Conservation (phyloP, 2,888 invertebrate genomes). For the Harpalus rubripes region DNA sequence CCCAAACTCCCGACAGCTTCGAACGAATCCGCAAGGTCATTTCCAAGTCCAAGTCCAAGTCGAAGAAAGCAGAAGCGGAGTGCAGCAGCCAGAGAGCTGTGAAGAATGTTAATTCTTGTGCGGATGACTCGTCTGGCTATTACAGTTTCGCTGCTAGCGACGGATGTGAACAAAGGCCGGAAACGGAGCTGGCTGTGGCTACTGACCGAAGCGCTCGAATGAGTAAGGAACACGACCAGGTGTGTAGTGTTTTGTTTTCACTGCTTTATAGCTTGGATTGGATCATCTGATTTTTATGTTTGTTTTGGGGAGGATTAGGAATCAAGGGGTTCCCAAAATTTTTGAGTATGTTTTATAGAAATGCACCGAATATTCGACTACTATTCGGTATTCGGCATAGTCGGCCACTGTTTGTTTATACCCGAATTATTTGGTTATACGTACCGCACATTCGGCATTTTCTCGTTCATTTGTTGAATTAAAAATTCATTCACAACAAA, state of each 20-base stretch:
- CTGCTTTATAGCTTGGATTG: slow-evolving; percentile 17
- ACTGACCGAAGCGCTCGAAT: slow-evolving; percentile 64
- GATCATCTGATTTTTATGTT: slow-evolving; percentile 6
- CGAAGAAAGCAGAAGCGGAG: slow-evolving; percentile 12
- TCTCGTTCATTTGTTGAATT: too few relatives aligned
- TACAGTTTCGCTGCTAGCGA: slow-evolving; percentile 61
- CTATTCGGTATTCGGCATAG: too few relatives aligned
- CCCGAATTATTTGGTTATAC: too few relatives aligned
- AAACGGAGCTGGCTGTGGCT: slow-evolving; percentile 59
- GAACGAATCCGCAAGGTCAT: slow-evolving; percentile 17
- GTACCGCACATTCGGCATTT: too few relatives aligned
- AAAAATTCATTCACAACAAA: too few relatives aligned
- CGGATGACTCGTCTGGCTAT: slow-evolving; percentile 58
- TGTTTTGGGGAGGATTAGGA: not conserved
- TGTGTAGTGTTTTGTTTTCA: slow-evolving; percentile 54
- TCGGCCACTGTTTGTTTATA: too few relatives aligned
- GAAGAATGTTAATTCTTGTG: slow-evolving; percentile 58
- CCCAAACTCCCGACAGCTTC: not conserved
- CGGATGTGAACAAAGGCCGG: slow-evolving; percentile 63
- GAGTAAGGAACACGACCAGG: slow-evolving; percentile 62
- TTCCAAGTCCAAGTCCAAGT: slow-evolving; percentile 24
- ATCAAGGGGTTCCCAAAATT: not conserved
- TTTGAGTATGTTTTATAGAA: not conserved
- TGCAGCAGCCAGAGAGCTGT: slow-evolving; percentile 30
- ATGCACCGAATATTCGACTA: too few relatives aligned